Percentiles rank a stretch among this genome's conserved stretches.
phyloP scores from a whole-genome alignment of 2,113 vertebrate genomes.

The Megaptera novaeangliae region DNA sequence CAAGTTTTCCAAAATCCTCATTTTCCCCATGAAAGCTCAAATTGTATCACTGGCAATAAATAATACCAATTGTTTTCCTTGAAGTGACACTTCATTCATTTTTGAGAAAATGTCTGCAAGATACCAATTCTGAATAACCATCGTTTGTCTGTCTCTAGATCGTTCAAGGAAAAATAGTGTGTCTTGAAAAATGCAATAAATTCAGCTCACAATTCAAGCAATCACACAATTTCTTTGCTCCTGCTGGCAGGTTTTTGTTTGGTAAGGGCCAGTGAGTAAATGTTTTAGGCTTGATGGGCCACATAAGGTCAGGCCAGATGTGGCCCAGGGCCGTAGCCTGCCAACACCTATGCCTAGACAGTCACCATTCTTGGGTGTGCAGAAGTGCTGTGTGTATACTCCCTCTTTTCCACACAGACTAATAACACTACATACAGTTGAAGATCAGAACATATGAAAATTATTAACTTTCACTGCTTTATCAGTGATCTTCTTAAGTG shows the following conservation, averaged over 20 bases:
- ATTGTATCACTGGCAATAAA: constrained; percentile 47
- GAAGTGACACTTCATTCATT: constrained; percentile 46
- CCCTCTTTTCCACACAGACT: not conserved
- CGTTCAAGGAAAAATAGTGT: constrained; percentile 39
- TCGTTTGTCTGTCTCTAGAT: not conserved
- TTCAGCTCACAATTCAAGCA: constrained; percentile 24
- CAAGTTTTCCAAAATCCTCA: constrained; percentile 36
- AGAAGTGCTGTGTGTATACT: not conserved
- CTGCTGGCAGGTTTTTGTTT: not conserved
- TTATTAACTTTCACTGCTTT: not conserved
- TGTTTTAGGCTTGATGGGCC: not conserved
- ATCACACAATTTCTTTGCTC: constrained; percentile 3
- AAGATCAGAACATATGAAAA: not conserved
- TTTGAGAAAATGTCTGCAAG: constrained; percentile 27
- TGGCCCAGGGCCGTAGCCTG: not conserved
- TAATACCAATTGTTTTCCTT: constrained; percentile 47
- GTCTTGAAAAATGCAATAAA: constrained; percentile 14
- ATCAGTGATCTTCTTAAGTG: not conserved
- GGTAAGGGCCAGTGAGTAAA: not conserved
- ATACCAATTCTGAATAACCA: constrained; percentile 1
- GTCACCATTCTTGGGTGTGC: not conserved
- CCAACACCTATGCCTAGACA: not conserved
- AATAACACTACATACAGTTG: not conserved
- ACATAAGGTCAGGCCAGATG: not conserved
- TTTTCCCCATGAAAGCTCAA: constrained; percentile 42